Conservation (phyloP, 2,113 vertebrate species). For the Grallaria varia region DNA sequence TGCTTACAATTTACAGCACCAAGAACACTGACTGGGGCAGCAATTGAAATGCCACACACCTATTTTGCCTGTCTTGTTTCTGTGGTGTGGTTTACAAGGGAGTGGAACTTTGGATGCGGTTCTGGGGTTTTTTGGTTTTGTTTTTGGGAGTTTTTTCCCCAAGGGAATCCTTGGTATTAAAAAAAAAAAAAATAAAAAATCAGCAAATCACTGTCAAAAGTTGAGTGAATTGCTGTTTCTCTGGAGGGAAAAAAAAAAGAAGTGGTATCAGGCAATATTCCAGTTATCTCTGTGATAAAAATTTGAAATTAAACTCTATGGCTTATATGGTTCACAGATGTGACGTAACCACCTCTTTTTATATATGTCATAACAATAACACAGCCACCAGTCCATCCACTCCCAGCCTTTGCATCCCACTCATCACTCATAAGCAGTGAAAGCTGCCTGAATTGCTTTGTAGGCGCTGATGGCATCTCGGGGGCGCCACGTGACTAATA, state of each 20-base stretch:
- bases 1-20: background rate
- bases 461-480: background rate
- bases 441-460: background rate
- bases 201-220: background rate
- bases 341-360: background rate
- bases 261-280: background rate
- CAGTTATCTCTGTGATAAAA: background rate
- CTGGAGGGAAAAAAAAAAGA: background rate
- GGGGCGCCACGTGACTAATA: background rate
- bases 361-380: background rate
- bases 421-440: rapidly evolving
- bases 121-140: background rate
- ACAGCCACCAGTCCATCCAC: background rate
- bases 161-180: background rate
- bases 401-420: background rate
- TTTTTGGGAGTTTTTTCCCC: background rate
- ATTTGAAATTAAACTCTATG: background rate
- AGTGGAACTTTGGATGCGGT: background rate
- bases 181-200: background rate
- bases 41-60: background rate
- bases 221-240: background rate
- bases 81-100: background rate
- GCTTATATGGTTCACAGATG: background rate
- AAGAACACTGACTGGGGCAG: background rate
- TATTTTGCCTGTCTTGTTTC: background rate